Conservation (phyloP, 1,140 invertebrate genomes). For the Diplogasteroides magnus region DNA sequence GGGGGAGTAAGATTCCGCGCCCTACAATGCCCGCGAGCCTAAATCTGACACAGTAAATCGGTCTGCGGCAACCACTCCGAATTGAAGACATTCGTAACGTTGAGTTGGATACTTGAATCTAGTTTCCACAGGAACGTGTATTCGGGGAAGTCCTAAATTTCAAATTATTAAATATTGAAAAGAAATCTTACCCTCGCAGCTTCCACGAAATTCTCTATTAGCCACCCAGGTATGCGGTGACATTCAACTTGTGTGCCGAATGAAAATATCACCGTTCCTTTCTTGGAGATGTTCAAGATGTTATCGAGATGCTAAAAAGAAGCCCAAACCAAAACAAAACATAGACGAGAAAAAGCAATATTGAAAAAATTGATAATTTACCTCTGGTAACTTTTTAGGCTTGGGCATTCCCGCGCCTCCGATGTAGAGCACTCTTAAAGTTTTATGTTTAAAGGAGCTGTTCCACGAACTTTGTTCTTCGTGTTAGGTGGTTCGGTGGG, state of each 20-base stretch:
- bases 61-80: constrained; percentile 27
- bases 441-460: too few relatives aligned
- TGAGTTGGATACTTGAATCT: background rate
- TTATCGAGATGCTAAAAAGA: constrained; percentile 6
- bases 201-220: background rate
- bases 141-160: constrained; percentile 11
- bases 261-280: constrained; percentile 22
- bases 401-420: constrained; percentile 18
- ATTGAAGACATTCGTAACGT: constrained; percentile 15
- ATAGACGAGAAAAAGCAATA: too few relatives aligned
- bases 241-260: constrained; percentile 22
- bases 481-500: too few relatives aligned
- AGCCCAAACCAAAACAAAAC: too few relatives aligned
- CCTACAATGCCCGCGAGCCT: too few relatives aligned
- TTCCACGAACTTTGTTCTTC: too few relatives aligned
- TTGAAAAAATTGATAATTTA: too few relatives aligned
- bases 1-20: background rate
- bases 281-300: constrained; percentile 4
- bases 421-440: constrained; percentile 23
- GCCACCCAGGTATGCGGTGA: too few relatives aligned
- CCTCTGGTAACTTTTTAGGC: constrained; percentile 6
- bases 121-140: constrained; percentile 25
- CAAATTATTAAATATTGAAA: background rate
- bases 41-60: constrained; percentile 20
- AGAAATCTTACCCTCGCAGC: background rate